Evolutionary conservation across 2,888 invertebrate species (phyloP).

Genomic region (Caenorhabditis macrosperma): DNA sequence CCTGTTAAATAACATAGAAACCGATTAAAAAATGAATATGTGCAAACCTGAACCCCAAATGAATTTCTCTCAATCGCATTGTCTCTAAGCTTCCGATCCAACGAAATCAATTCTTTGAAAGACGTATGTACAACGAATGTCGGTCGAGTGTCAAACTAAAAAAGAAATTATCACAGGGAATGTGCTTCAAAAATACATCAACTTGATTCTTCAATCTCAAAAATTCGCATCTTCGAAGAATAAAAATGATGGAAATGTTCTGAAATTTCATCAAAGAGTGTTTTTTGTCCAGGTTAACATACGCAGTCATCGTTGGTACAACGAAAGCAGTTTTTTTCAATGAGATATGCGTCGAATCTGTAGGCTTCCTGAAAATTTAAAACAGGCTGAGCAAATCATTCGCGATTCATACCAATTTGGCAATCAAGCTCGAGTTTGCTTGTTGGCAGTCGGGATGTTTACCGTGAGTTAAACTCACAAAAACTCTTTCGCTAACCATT

Average conservation of each 20-base stretch:
- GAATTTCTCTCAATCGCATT: background rate
- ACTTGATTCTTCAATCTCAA: constrained; percentile 17
- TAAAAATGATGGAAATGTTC: constrained; percentile 28
- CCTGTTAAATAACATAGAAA: background rate
- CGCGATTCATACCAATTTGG: constrained; percentile 4
- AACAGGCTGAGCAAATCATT: background rate
- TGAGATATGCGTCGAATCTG: constrained; percentile 17
- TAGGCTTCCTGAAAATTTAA: constrained; percentile 14
- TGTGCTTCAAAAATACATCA: background rate
- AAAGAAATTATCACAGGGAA: background rate
- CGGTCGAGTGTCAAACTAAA: constrained; percentile 14
- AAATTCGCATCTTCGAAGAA: constrained; percentile 9
- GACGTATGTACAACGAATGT: constrained; percentile 17
- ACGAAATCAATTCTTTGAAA: constrained; percentile 3
- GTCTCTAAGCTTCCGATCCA: background rate
- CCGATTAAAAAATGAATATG: background rate
- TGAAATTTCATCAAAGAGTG: background rate
- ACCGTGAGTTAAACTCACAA: constrained; percentile 30
- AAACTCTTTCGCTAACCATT: background rate
- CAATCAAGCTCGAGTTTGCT: constrained; percentile 20
- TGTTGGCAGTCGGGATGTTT: constrained; percentile 11
- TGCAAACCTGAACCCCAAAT: constrained; percentile 12
- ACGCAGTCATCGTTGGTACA: constrained; percentile 43
- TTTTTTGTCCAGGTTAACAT: background rate
- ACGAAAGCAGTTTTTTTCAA: background rate